Conservation (phyloP, 2,113 vertebrate species). For the Glareola pratincola region DNA sequence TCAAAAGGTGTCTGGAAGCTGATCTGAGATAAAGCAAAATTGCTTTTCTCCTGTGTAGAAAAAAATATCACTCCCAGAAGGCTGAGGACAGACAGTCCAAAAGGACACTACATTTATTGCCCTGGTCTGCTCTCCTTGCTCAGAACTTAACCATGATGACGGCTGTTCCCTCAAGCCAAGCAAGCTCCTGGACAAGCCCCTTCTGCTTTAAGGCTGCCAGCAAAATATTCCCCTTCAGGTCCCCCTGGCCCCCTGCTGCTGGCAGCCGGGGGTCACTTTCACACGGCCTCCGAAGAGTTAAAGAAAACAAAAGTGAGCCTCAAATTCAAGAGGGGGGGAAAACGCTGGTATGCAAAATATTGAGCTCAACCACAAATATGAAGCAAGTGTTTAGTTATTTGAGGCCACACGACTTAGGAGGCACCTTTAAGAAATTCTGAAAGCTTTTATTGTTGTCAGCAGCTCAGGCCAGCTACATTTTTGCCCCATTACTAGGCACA, state of each 20-base stretch:
- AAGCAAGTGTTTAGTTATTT: slow-evolving; percentile 35
- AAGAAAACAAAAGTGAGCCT: slow-evolving; percentile 21
- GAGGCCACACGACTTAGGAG: neutral
- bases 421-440: slow-evolving; percentile 28
- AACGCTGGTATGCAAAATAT: slow-evolving; percentile 58
- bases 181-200: neutral
- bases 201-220: neutral
- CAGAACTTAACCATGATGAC: rapidly evolving
- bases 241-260: neutral
- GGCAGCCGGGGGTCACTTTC: slow-evolving; percentile 36
- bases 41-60: neutral
- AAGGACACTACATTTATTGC: neutral
- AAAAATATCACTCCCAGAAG: neutral
- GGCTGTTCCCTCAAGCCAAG: neutral
- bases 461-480: neutral
- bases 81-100: neutral
- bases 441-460: slow-evolving; percentile 31
- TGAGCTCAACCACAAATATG: slow-evolving; percentile 63
- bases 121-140: rapidly evolving
- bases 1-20: neutral
- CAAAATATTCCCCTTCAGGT: neutral
- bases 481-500: neutral
- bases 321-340: slow-evolving; percentile 18
- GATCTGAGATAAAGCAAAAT: neutral
- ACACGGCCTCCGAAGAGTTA: slow-evolving; percentile 42